Percentiles rank a stretch among this genome's conserved stretches.
These are phyloP conservation scores for Cebus imitator DNA, from an alignment of 2,113 vertebrate genomes.

Conservation along the genomic window DNA sequence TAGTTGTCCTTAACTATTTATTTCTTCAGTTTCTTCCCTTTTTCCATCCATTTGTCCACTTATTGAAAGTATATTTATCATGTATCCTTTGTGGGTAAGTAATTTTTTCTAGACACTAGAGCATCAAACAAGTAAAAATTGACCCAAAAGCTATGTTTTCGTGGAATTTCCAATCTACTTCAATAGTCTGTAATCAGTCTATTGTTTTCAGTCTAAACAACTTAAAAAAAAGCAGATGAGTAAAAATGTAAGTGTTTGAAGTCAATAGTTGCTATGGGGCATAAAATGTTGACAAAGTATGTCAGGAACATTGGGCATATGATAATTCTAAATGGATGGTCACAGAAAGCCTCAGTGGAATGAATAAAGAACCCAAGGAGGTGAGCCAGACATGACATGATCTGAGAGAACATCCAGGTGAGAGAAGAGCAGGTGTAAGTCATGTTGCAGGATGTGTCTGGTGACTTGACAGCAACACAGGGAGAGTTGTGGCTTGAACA, in stretches of 20 bases:
- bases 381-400: fast-evolving
- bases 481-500: neutral
- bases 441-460: neutral
- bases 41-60: neutral
- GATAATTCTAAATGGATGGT: neutral
- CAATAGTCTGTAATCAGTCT: neutral
- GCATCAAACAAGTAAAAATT: neutral
- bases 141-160: neutral
- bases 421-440: neutral
- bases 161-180: neutral
- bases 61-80: slow-evolving; percentile 6
- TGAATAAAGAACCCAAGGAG: neutral
- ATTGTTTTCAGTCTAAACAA: neutral
- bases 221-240: neutral
- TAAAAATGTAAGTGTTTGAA: neutral
- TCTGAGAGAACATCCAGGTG: neutral
- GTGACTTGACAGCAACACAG: neutral
- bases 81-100: neutral
- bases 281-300: neutral
- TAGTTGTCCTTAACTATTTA: neutral
- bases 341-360: neutral
- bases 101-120: neutral
- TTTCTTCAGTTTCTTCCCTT: neutral
- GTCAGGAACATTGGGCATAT: fast-evolving
- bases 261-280: neutral